Conservation (phyloP, 2,113 vertebrate genomes). For the Casuarius casuarius region DNA sequence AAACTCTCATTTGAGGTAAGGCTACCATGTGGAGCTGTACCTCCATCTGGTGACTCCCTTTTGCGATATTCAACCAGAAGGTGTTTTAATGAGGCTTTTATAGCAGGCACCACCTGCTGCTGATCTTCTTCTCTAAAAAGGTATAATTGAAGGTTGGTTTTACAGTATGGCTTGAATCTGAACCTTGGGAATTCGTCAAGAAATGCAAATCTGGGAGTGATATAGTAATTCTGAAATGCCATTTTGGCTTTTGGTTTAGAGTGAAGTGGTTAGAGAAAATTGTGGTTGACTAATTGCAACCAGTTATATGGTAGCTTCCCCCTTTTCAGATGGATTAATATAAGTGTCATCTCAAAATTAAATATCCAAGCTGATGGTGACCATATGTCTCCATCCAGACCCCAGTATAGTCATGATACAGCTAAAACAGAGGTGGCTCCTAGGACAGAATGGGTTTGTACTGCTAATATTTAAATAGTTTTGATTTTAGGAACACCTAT, state of each 20-base stretch:
- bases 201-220: slow-evolving; percentile 75
- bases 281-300: slow-evolving; percentile 78
- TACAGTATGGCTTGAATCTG: slow-evolving; percentile 75
- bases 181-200: slow-evolving; percentile 79
- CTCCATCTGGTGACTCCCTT: slow-evolving; percentile 83
- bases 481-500: background rate
- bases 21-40: slow-evolving; percentile 77
- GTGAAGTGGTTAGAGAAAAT: slow-evolving; percentile 72
- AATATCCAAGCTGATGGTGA: slow-evolving; percentile 76
- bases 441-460: slow-evolving; percentile 48
- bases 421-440: slow-evolving; percentile 49
- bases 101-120: slow-evolving; percentile 80
- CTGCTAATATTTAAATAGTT: slow-evolving; percentile 31
- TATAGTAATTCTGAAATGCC: slow-evolving; percentile 75
- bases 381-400: slow-evolving; percentile 76
- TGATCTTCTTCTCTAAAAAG: slow-evolving; percentile 79
- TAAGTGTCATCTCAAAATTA: slow-evolving; percentile 78
- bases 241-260: slow-evolving; percentile 75
- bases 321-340: slow-evolving; percentile 76
- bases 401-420: slow-evolving; percentile 42
- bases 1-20: slow-evolving; percentile 80
- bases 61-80: slow-evolving; percentile 83
- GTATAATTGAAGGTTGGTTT: slow-evolving; percentile 79
- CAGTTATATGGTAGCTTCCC: slow-evolving; percentile 75
- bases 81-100: slow-evolving; percentile 86